phyloP scores from a whole-genome alignment of 2,113 vertebrate genomes.

The Bostrychus sinensis region DNA sequence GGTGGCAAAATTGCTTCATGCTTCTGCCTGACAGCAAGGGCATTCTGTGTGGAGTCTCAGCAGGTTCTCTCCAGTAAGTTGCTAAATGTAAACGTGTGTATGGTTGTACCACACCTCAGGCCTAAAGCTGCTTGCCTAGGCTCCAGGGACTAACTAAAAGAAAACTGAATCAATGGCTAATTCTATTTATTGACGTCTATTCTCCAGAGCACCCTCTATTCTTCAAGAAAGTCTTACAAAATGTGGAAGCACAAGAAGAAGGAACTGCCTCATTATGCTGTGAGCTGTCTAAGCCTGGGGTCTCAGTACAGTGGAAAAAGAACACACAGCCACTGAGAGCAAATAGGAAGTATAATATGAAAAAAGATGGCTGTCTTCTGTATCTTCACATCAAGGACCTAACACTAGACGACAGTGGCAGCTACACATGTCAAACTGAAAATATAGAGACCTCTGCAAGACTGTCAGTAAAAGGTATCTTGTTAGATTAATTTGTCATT shows the following conservation, averaged over 20 bases:
- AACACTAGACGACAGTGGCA: constrained; percentile 58
- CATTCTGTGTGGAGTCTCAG: no score
- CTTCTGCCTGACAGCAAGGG: no score
- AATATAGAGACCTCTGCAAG: constrained; percentile 43
- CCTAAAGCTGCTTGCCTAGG: no score
- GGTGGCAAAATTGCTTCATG: no score
- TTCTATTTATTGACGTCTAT: neutral
- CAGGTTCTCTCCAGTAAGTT: no score
- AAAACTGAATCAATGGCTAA: no score
- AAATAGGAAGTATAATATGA: constrained; percentile 72
- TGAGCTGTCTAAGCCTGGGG: constrained; percentile 66
- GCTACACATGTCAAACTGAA: constrained; percentile 58
- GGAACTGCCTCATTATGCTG: constrained; percentile 46
- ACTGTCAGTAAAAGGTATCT: constrained; percentile 81
- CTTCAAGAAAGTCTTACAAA: constrained; percentile 47
- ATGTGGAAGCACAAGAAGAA: constrained; percentile 51
- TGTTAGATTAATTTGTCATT: neutral
- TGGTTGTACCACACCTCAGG: no score
- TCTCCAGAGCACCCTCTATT: constrained; percentile 42
- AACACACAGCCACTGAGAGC: constrained; percentile 66
- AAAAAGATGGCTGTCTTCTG: constrained; percentile 56
- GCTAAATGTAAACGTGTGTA: no score
- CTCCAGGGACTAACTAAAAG: no score
- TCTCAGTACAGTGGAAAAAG: constrained; percentile 69
- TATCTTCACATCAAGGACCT: constrained; percentile 60